Conservation (phyloP, 2,113 vertebrate genomes). For the Dendropsophus ebraccatus region DNA sequence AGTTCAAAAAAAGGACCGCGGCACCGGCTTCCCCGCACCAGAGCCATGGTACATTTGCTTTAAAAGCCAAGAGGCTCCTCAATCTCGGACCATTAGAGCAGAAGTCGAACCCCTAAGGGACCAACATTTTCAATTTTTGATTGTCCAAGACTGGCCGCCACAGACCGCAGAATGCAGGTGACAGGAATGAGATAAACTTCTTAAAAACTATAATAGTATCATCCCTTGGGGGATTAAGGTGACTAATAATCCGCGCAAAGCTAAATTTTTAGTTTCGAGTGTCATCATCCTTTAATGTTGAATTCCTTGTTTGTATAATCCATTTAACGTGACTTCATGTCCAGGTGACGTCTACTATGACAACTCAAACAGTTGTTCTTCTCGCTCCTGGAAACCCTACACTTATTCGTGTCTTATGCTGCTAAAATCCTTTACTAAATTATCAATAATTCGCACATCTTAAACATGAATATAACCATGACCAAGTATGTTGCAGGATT, state of each 20-base stretch:
- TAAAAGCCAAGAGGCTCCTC: too few relatives aligned
- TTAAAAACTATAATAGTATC: neutral
- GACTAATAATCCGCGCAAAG: neutral
- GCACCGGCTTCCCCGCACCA: too few relatives aligned
- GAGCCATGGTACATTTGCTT: too few relatives aligned
- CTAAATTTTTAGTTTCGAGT: neutral
- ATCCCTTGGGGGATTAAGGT: neutral
- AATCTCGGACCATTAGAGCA: too few relatives aligned
- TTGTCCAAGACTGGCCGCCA: neutral
- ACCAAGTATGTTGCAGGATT: conserved; percentile 51
- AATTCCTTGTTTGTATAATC: neutral
- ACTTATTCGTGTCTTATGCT: conserved; percentile 2
- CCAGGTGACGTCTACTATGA: neutral
- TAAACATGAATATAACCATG: conserved; percentile 53
- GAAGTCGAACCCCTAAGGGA: too few relatives aligned
- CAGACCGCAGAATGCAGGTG: neutral
- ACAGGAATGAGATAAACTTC: neutral
- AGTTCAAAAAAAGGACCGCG: too few relatives aligned
- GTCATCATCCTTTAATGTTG: conserved; percentile 10
- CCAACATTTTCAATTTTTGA: neutral
- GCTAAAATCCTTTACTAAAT: conserved; percentile 26
- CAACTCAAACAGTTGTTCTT: neutral
- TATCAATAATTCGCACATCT: conserved; percentile 50
- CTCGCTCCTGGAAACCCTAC: conserved; percentile 2
- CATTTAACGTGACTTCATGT: conserved; percentile 24